phyloP scores from a whole-genome alignment of 2,797 vertebrate genomes.

The Coranthus polyacanthus region DNA sequence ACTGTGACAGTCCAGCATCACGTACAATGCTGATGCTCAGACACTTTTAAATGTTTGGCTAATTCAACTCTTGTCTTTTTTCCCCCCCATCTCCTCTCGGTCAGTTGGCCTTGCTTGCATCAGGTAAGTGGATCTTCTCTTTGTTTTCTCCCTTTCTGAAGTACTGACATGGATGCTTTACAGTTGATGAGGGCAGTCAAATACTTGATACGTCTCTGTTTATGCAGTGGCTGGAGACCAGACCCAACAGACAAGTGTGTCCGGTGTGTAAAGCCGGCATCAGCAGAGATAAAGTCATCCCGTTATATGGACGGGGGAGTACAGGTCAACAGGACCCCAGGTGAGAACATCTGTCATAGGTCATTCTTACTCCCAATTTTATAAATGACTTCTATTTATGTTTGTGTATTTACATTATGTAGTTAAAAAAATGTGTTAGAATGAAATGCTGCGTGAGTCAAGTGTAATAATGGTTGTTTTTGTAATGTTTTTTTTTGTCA shows the following conservation, averaged over 20 bases:
- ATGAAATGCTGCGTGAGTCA: no score
- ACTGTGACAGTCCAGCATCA: no score
- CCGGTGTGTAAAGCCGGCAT: conserved; percentile 99
- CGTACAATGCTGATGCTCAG: no score
- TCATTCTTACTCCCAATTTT: no score
- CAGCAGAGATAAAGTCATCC: conserved; percentile 98
- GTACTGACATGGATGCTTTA: background rate
- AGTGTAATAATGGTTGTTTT: no score
- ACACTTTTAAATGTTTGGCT: conserved; percentile 15
- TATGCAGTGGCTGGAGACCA: conserved; percentile 95
- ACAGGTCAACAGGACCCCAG: conserved; percentile 97
- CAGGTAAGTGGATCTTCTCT: conserved; percentile 87
- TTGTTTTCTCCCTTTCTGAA: conserved; percentile 65
- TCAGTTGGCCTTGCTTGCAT: conserved; percentile 98
- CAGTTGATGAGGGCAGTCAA: background rate
- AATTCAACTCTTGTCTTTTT: conserved; percentile 32
- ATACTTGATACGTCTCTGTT: background rate
- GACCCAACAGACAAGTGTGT: conserved; percentile 97
- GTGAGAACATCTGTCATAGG: no score
- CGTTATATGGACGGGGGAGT: conserved; percentile 96
- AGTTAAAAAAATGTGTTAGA: no score
- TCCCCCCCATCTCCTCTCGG: conserved; percentile 3
- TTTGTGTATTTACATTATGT: no score
- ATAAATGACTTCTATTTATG: no score
- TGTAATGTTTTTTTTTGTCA: conserved; percentile 38